Evolutionary conservation across 2,113 vertebrate species (phyloP), one percentile per base, ranked within the genome.

Genomic region (Xyrauchen texanus): DNA sequence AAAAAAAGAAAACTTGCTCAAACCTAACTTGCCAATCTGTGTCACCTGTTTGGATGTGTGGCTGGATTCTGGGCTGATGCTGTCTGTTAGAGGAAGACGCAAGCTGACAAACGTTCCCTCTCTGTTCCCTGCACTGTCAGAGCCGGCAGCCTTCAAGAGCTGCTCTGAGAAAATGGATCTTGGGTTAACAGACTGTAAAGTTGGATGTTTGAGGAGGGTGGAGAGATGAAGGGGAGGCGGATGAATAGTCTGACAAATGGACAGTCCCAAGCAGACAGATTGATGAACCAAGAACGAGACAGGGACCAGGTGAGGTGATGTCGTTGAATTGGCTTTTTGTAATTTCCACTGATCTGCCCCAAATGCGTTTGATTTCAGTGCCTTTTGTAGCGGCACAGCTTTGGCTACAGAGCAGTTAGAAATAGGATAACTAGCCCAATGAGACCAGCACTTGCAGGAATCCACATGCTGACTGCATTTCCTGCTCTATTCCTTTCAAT

Each of bases 401-500:
- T 34, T 34, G 21, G 21, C 21, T 34, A 34, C 21, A 34, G 21
- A 34, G 21, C 21, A 34, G 21, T 34, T 58, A 44, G 46, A 60
- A 11, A 21, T 34, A 2, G 51, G 49, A 69, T 51, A 42, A 21
- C 53, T 87, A 82, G 86, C 88, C 87, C 84, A 34, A 34, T 34
- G 21, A 34, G 21, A 34, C 21, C 21, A 83, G 84, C 82, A 81
- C 86, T 88, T 84, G 88, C 78, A 74, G 90, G 89, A 85, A 12
- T 64, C 86, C 86, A 86, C 82, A 85, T 87, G 88, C 89, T 88
- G 90, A 91, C 91, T 90, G 78, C 82, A 81, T 89, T 90, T 91
- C 85, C 87, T 83, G 86, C 85, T 81, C 81, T 86, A 90, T 91
- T 84, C 85, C 90, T 93, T 93, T 93, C 91, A 93, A 92, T 92